Conservation (phyloP, 2,888 invertebrate species). For the Capitulum mitella region DNA sequence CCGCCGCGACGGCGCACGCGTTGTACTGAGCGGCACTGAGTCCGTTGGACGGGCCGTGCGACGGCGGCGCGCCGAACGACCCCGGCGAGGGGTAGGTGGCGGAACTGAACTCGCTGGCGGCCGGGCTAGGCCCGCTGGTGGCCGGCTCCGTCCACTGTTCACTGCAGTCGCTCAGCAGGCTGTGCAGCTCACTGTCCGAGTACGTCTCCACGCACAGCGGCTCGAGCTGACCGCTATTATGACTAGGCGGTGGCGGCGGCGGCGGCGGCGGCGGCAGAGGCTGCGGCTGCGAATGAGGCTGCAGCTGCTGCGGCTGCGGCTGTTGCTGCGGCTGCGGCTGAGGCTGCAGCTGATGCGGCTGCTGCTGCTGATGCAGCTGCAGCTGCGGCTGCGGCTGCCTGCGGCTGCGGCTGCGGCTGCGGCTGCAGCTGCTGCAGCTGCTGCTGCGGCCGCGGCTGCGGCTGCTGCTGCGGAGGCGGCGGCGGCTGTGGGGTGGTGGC, state of each 20-base stretch:
- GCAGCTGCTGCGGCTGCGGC: too few relatives aligned
- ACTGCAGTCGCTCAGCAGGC: neutral
- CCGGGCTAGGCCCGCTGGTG: neutral
- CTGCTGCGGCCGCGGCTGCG: neutral
- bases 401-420: neutral
- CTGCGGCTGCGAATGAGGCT: too few relatives aligned
- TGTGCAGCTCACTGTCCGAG: neutral
- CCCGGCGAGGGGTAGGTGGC: constrained; percentile 1
- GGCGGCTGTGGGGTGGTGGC: neutral
- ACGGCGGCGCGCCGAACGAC: neutral
- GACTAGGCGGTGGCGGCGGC: neutral
- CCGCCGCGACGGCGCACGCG: neutral
- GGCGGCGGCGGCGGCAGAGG: neutral
- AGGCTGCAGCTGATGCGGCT: neutral
- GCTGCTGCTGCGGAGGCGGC: neutral
- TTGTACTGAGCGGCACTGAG: neutral
- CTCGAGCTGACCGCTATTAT: neutral
- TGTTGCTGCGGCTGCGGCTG: neutral
- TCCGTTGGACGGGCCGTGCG: neutral
- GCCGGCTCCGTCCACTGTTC: neutral
- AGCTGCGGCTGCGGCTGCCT: neutral
- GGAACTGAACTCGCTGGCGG: neutral
- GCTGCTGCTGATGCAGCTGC: neutral
- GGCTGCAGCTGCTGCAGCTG: too few relatives aligned
- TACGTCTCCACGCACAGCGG: constrained; percentile 3